phyloP scores from a whole-genome alignment of 1,140 invertebrate species.

The Rhizoglyphus robini region DNA sequence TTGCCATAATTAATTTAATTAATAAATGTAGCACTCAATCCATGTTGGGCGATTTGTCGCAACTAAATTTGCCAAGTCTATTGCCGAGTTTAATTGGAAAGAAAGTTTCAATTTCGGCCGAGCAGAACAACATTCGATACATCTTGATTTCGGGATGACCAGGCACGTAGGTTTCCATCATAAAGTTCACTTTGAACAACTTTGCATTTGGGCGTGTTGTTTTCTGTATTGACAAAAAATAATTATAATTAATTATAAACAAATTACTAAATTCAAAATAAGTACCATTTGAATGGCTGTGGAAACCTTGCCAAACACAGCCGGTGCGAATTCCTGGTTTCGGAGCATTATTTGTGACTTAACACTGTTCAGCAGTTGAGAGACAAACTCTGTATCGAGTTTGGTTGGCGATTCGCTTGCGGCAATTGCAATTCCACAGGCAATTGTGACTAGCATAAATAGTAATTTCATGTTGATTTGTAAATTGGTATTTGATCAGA shows the following conservation, averaged over 20 bases:
- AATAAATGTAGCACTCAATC: too few relatives aligned
- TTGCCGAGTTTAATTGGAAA: not conserved
- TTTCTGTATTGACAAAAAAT: not conserved
- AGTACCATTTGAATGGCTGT: not conserved
- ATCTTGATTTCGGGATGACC: not conserved
- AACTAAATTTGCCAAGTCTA: too few relatives aligned
- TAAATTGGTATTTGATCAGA: not conserved
- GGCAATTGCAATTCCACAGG: not conserved
- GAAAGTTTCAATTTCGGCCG: not conserved
- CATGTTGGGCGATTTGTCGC: too few relatives aligned
- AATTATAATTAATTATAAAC: not conserved
- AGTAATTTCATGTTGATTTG: too few relatives aligned
- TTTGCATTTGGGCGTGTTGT: not conserved
- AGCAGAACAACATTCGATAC: not conserved
- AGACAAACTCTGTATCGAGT: not conserved
- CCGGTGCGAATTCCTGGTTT: not conserved
- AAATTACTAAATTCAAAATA: not conserved
- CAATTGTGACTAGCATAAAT: not conserved
- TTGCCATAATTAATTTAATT: too few relatives aligned
- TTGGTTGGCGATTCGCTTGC: not conserved
- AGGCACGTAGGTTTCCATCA: not conserved
- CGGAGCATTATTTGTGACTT: not conserved
- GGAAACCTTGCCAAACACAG: not conserved
- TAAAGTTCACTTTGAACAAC: not conserved
- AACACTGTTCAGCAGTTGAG: not conserved